These are phyloP conservation scores for Pristionchus entomophagus DNA, from an alignment of 2,888 invertebrate species.

Conservation along the genomic window DNA sequence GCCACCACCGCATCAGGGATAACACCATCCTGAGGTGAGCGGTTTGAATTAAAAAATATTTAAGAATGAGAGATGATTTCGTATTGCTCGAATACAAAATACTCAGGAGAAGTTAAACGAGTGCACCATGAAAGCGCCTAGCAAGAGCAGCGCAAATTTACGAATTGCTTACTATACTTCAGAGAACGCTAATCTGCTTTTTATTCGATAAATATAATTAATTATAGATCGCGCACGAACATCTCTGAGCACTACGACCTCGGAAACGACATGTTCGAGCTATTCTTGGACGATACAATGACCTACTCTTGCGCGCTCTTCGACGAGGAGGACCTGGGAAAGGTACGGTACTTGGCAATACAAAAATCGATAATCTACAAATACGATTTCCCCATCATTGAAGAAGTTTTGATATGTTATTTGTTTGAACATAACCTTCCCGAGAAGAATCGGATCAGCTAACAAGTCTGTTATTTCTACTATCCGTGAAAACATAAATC, in stretches of 20 bases:
- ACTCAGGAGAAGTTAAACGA: background rate
- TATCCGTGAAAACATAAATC: too few relatives aligned
- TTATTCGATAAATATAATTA: background rate
- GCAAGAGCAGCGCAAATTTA: too few relatives aligned
- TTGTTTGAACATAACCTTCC: too few relatives aligned
- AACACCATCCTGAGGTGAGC: constrained; percentile 55
- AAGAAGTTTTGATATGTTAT: too few relatives aligned
- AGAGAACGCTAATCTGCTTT: background rate
- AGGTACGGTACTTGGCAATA: background rate
- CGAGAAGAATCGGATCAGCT: too few relatives aligned
- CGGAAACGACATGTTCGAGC: constrained; percentile 71
- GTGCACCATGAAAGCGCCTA: background rate
- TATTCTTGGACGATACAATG: constrained; percentile 70
- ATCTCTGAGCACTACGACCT: constrained; percentile 68
- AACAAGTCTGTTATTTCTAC: too few relatives aligned
- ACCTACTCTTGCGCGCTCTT: constrained; percentile 70
- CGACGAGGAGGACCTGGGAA: constrained; percentile 47
- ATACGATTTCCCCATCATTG: too few relatives aligned
- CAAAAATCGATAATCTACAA: too few relatives aligned
- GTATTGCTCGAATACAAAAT: too few relatives aligned
- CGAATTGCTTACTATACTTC: too few relatives aligned
- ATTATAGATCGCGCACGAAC: constrained; percentile 47
- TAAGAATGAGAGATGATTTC: too few relatives aligned
- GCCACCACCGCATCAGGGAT: constrained; percentile 63
- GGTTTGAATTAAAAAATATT: too few relatives aligned